Base-by-base conservation (phyloP, 2,113 vertebrate species). In the Prionailurus viverrinus region DNA sequence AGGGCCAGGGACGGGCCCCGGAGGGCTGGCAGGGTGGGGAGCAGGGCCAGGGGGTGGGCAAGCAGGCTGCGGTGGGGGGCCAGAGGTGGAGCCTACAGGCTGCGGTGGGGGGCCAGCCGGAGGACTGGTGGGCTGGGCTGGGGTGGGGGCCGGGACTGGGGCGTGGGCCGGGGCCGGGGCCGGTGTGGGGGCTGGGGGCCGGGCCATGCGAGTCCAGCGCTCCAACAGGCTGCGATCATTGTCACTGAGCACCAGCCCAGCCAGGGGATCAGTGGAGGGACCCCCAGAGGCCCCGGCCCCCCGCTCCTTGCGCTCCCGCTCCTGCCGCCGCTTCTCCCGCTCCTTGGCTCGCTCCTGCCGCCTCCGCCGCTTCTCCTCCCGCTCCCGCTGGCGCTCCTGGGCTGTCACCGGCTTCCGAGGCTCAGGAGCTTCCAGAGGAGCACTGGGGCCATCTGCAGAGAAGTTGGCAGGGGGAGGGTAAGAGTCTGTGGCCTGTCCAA, bases 141-240 rank as follows among this genome's bases (percentile, higher is more conserved):
- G 39, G 48, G 80, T 13, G 3, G 63, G 76, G 0, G 71, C 6
- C 0, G 96, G 94, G 7, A 92, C 94, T 0, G 92, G 11, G 95
- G 81, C 68, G 58, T 83, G 97, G n/a, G 1, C 36, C 90, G 48
- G 97, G 4, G 97, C 76, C 2, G 55, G 97, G 4, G 97, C 76
- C 2, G 55, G 79, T 15, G 89, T 73, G 0, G 97, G 92, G 33
- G 81, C 96, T 0, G 86, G 94, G 21, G 91, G 98, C 76, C 4
- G 92, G 61, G 97, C 99, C 99, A 99, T 99, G 71, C 99, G 99
- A 84, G 99, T 99, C 99, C 99, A 99, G 9, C 99, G 99, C 82
- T 99, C 99, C 92, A 99, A 96, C 73, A 99, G 98, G 97, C 99
- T 99, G 93, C 99, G 99, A 97, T 99, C 99, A 0, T 99, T 99